A percentile compares a stretch with the other conserved stretches of the same genome.
Evolutionary conservation across 2,888 invertebrate genomes (phyloP).

Genomic region (Tiphia femorata): DNA sequence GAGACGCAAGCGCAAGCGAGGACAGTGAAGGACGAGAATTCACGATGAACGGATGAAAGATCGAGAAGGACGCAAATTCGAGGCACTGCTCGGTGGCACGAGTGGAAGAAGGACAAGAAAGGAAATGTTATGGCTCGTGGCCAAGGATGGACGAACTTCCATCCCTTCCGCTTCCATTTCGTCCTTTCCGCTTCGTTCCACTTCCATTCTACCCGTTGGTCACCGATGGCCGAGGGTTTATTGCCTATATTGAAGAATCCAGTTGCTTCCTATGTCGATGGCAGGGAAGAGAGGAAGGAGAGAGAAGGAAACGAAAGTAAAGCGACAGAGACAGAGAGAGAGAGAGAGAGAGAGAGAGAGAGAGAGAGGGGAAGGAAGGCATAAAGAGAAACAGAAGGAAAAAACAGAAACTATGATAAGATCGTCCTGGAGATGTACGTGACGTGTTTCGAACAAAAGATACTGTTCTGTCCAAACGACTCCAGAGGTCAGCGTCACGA

Average conservation of each 20-base stretch:
- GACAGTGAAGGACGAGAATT: neutral
- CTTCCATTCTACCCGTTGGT: too few relatives aligned
- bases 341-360: conserved; percentile 15
- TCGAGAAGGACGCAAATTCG: too few relatives aligned
- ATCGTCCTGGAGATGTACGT: too few relatives aligned
- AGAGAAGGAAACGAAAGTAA: neutral
- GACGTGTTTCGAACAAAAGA: neutral
- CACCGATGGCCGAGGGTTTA: conserved; percentile 61
- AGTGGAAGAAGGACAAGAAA: conserved; percentile 30
- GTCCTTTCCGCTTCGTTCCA: too few relatives aligned
- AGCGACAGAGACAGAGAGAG: neutral
- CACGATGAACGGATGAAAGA: too few relatives aligned
- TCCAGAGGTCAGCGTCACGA: too few relatives aligned
- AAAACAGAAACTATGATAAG: too few relatives aligned
- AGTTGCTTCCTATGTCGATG: conserved; percentile 22
- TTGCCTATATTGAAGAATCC: conserved; percentile 57
- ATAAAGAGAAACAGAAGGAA: too few relatives aligned
- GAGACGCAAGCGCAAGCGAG: neutral
- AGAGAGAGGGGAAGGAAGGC: neutral
- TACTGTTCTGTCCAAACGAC: too few relatives aligned
- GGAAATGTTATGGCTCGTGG: conserved; percentile 37
- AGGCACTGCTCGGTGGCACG: too few relatives aligned
- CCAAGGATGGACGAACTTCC: conserved; percentile 15
- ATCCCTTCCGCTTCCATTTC: too few relatives aligned
- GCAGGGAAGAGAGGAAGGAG: conserved; percentile 7